These are phyloP conservation scores for Enteromius viviparus DNA, from an alignment of 2,797 vertebrate genomes.

Conservation along the genomic window DNA sequence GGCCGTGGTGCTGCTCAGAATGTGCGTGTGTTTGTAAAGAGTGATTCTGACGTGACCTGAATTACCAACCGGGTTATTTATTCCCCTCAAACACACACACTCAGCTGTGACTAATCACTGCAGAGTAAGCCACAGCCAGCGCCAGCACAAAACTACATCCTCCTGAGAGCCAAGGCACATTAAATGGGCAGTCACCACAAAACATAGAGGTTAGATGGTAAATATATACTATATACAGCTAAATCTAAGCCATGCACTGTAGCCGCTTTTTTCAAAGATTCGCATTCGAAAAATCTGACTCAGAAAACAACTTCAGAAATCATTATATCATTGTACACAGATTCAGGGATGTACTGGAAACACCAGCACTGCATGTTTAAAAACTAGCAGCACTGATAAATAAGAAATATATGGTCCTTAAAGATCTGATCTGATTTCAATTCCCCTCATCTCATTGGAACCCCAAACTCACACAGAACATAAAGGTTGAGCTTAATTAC, in stretches of 20 bases:
- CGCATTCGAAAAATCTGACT: background rate
- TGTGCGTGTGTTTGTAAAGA: constrained; percentile 15
- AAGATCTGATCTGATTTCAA: constrained; percentile 20
- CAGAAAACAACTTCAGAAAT: background rate
- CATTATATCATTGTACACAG: background rate
- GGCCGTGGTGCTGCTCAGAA: background rate
- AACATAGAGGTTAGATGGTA: constrained; percentile 12
- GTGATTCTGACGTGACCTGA: constrained; percentile 51
- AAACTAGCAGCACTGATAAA: background rate
- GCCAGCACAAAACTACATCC: constrained; percentile 42
- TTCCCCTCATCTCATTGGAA: background rate
- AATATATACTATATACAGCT: background rate
- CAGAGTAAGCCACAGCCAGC: constrained; percentile 25
- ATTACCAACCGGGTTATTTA: constrained; percentile 48
- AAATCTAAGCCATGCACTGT: background rate
- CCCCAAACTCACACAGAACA: background rate
- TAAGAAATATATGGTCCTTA: constrained; percentile 8
- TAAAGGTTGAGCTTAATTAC: constrained; percentile 1
- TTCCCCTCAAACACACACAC: constrained; percentile 34
- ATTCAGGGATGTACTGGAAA: background rate
- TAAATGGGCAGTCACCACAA: constrained; percentile 25
- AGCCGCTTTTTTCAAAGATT: background rate
- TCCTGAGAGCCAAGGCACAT: constrained; percentile 33
- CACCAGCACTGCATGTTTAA: background rate
- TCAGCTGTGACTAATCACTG: constrained; percentile 51